phyloP scores from a whole-genome alignment of 1,140 invertebrate genomes.

The Bombus vancouverensis region DNA sequence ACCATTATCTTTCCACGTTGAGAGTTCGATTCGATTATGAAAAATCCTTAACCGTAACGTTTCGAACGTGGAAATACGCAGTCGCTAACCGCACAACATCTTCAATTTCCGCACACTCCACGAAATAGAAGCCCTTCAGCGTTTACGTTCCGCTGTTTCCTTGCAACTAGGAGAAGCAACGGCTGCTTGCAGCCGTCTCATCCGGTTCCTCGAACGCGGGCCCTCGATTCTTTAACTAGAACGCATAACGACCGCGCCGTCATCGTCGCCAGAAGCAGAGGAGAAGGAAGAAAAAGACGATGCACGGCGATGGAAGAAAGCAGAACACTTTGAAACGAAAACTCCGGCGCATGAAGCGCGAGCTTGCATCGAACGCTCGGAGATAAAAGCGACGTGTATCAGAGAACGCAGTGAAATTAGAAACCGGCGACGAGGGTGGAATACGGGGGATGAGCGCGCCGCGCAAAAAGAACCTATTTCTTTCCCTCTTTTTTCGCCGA shows the following conservation, averaged over 20 bases:
- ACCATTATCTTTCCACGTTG: too few species aligned
- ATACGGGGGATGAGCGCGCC: background rate
- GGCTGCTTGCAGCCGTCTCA: conserved; percentile 36
- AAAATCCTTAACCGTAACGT: too few species aligned
- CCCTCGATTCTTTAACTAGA: conserved; percentile 40
- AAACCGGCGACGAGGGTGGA: conserved; percentile 7
- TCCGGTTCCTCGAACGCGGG: conserved; percentile 25
- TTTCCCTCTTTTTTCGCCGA: background rate
- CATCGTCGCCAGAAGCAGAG: conserved; percentile 13
- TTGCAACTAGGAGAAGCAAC: background rate
- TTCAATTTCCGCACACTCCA: too few species aligned
- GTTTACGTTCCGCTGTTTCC: background rate
- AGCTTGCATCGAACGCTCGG: conserved; percentile 28
- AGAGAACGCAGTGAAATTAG: conserved; percentile 29
- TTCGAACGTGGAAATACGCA: background rate
- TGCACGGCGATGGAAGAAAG: background rate
- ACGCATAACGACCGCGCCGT: conserved; percentile 50
- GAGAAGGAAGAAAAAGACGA: background rate
- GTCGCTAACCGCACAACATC: background rate
- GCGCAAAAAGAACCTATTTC: conserved; percentile 15
- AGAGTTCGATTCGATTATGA: too few species aligned
- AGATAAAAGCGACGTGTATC: conserved; percentile 40
- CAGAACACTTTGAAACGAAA: conserved; percentile 41
- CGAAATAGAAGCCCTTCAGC: background rate
- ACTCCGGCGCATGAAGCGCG: conserved; percentile 21